Evolutionary conservation across 2,797 vertebrate species (phyloP).

Genomic region (Gobio occitaniae): DNA sequence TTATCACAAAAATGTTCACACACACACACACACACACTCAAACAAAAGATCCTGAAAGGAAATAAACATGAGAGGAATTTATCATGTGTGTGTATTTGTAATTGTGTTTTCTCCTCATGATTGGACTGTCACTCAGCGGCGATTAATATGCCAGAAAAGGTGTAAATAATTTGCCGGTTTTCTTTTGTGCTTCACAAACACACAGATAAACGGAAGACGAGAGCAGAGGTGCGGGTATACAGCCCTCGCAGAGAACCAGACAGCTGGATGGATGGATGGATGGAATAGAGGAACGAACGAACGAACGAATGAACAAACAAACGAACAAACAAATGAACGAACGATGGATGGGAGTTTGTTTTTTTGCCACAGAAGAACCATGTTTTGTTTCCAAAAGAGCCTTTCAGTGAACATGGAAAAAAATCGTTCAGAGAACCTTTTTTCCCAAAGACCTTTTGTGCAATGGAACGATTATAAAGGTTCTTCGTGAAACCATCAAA

Average conservation of each 20-base stretch:
- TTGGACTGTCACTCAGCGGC: conserved; percentile 49
- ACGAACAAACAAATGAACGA: no score
- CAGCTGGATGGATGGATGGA: no score
- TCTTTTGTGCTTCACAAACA: background rate
- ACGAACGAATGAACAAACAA: no score
- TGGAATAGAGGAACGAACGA: no score
- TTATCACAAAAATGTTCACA: conserved; percentile 4
- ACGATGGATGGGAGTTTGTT: no score
- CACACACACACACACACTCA: background rate
- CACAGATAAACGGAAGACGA: background rate
- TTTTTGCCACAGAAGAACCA: no score
- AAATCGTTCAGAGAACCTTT: no score
- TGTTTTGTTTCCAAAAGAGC: no score
- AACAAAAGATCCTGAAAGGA: conserved; percentile 5
- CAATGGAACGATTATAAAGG: no score
- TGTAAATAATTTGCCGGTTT: background rate
- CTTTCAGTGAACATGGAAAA: no score
- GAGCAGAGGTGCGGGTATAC: background rate
- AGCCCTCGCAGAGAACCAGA: background rate
- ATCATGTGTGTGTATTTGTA: conserved; percentile 37
- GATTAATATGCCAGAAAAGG: conserved; percentile 12
- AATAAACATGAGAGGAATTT: conserved; percentile 39
- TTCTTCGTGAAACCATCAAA: no score
- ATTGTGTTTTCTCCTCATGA: conserved; percentile 53
- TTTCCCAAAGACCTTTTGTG: no score